phyloP scores from a whole-genome alignment of 2,113 vertebrate species.

The Crotalus tigris region DNA sequence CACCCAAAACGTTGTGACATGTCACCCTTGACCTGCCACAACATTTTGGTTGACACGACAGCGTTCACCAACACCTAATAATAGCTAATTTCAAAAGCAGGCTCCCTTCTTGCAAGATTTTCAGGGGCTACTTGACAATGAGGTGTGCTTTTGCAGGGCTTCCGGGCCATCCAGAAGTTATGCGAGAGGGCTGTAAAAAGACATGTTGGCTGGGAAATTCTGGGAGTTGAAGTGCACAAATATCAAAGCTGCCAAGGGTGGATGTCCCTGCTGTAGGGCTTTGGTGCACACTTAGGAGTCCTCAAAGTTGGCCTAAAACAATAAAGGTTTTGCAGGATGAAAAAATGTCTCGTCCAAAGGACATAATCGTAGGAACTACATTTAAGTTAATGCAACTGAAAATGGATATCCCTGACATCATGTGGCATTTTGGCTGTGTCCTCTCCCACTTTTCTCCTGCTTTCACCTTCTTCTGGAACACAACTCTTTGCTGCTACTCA shows the following conservation, averaged over 20 bases:
- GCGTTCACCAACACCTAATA: neutral
- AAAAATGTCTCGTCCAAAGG: neutral
- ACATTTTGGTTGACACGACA: neutral
- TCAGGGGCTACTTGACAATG: neutral
- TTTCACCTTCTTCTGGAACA: neutral
- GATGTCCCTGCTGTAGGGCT: neutral
- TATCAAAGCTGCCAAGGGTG: neutral
- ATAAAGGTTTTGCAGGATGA: neutral
- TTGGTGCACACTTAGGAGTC: neutral
- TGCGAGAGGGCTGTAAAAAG: too few species aligned
- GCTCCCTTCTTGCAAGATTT: neutral
- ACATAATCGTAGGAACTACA: neutral
- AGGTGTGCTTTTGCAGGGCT: too few species aligned
- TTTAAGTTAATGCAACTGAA: neutral
- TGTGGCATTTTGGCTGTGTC: neutral
- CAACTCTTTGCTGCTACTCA: neutral
- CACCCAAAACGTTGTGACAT: neutral
- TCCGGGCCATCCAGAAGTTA: too few species aligned
- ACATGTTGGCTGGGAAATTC: neutral
- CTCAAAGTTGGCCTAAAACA: neutral
- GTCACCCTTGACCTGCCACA: neutral
- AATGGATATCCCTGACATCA: neutral
- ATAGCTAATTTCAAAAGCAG: neutral
- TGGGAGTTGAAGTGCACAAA: neutral
- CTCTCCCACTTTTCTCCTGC: neutral